Evolutionary conservation across 2,797 vertebrate genomes (phyloP).

Genomic region (Sphaeramia orbicularis): DNA sequence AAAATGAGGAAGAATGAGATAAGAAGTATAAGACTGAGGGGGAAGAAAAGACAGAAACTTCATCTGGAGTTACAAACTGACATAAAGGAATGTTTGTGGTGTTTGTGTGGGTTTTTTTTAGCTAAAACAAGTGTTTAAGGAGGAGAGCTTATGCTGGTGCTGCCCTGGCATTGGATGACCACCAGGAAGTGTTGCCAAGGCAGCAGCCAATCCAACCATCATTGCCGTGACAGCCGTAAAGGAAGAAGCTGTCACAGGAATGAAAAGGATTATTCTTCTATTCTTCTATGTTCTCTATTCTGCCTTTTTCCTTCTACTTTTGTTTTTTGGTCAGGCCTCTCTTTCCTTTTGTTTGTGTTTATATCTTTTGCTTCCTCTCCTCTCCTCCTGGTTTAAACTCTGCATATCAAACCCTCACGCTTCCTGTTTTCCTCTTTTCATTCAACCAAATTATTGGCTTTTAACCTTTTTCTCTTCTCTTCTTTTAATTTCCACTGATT

Average conservation of each 20-base stretch:
- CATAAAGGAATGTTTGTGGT: conserved; percentile 18
- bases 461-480: not conserved
- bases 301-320: conserved; percentile 13
- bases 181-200: conserved; percentile 54
- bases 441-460: not conserved
- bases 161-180: conserved; percentile 56
- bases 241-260: conserved; percentile 54
- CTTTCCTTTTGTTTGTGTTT: conserved; percentile 29
- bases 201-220: conserved; percentile 45
- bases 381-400: not conserved
- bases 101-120: conserved; percentile 10
- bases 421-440: not conserved
- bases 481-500: no score
- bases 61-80: conserved; percentile 38
- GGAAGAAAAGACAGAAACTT: conserved; percentile 36
- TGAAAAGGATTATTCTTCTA: conserved; percentile 55
- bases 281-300: conserved; percentile 20
- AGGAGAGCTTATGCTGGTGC: conserved; percentile 19
- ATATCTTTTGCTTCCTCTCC: conserved; percentile 13
- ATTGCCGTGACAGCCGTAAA: conserved; percentile 41
- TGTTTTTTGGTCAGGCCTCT: conserved; percentile 12
- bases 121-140: not conserved
- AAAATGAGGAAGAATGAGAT: conserved; percentile 50
- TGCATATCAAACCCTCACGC: not conserved
- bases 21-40: conserved; percentile 47